These are phyloP conservation scores for Platysternon megacephalum DNA, from an alignment of 2,113 vertebrate species.

Conservation along the genomic window DNA sequence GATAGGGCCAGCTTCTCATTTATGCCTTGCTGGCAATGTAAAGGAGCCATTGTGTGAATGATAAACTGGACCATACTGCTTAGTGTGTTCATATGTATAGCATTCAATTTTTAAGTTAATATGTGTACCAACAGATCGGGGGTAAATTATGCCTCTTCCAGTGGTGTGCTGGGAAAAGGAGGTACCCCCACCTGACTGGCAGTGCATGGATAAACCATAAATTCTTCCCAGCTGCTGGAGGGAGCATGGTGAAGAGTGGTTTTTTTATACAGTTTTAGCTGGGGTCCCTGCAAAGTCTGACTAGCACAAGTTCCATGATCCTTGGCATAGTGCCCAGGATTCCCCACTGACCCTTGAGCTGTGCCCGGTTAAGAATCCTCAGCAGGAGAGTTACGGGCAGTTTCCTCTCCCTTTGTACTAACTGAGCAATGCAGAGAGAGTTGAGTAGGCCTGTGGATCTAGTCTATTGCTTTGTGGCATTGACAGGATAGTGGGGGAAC, in stretches of 20 bases:
- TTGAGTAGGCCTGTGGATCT: not conserved
- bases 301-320: not conserved
- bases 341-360: not conserved
- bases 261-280: not conserved
- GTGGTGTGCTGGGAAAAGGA: not conserved
- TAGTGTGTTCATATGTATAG: not conserved
- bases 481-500: not conserved
- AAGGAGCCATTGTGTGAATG: not conserved
- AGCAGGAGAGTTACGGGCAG: not conserved
- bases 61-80: not conserved
- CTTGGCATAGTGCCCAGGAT: not conserved
- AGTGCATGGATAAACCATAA: not conserved
- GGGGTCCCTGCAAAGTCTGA: not conserved
- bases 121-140: not conserved
- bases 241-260: not conserved
- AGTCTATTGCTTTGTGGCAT: not conserved
- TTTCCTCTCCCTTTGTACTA: constrained; percentile 28
- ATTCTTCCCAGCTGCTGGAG: not conserved
- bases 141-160: not conserved
- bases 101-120: not conserved
- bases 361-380: not conserved
- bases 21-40: not conserved
- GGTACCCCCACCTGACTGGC: not conserved
- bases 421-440: constrained; percentile 30
- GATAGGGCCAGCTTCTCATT: not conserved